These are phyloP conservation scores for Sebastes reedi DNA, from an alignment of 2,797 vertebrate species.

Conservation along the genomic window DNA sequence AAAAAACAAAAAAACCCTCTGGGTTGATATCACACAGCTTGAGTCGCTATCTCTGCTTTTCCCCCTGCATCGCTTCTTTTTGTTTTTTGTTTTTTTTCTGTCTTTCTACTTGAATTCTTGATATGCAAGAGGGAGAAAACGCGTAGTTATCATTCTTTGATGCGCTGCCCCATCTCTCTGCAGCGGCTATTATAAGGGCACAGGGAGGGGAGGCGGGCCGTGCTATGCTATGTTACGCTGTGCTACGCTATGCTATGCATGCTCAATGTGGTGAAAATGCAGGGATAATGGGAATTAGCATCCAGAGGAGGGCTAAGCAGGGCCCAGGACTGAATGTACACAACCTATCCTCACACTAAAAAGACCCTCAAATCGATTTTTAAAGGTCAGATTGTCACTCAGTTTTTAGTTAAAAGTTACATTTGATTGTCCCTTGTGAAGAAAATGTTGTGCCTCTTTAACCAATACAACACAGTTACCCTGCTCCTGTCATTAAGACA, in stretches of 20 bases:
- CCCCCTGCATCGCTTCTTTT: conserved; percentile 32
- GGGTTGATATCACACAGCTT: conserved; percentile 50
- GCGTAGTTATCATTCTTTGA: conserved; percentile 42
- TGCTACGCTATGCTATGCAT: conserved; percentile 62
- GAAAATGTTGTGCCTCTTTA: conserved; percentile 69
- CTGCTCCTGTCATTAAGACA: conserved; percentile 23
- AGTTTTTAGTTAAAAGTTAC: conserved; percentile 21
- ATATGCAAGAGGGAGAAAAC: conserved; percentile 79
- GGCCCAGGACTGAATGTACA: conserved; percentile 70
- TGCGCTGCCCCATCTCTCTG: conserved; percentile 18
- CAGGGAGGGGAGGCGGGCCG: conserved; percentile 16
- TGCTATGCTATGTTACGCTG: neutral
- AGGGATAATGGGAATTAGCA: conserved; percentile 27
- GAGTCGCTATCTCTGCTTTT: conserved; percentile 16
- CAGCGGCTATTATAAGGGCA: conserved; percentile 28
- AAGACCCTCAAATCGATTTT: conserved; percentile 27
- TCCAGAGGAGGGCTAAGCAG: conserved; percentile 36
- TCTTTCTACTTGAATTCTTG: conserved; percentile 84
- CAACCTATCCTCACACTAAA: conserved; percentile 41
- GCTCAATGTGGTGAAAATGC: conserved; percentile 51
- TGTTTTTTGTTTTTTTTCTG: conserved; percentile 17
- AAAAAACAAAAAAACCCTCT: conserved; percentile 33
- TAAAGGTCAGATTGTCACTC: conserved; percentile 27
- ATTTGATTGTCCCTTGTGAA: conserved; percentile 36
- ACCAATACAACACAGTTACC: conserved; percentile 32